Evolutionary conservation across 2,888 invertebrate species (phyloP), one percentile per base, ranked within the genome.

Genomic region (Andrena marginata): DNA sequence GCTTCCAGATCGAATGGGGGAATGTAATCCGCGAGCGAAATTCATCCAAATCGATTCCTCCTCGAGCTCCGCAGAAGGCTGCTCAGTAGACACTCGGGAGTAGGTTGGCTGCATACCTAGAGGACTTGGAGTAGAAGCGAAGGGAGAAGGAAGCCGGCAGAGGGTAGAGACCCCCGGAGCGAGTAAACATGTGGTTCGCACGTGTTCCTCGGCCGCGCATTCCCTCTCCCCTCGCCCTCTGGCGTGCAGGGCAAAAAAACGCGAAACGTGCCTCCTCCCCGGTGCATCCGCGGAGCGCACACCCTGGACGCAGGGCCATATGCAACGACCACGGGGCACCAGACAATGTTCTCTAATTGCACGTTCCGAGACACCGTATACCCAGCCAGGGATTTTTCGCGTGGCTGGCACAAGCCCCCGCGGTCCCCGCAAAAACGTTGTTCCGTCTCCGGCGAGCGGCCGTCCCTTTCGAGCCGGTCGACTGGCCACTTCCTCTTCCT

Each of bases 131-230:
- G 33, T 33, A 20, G 56, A 33, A n/a, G 51, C 42, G 60, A 65
- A 83, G 87, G 42, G 42, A 87, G 42, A 87, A 84, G 81, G 82
- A 80, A 80, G 82, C 85, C 77, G 85, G 77, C 65, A 68, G 83
- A 77, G 77, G 82, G 80, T 82, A 74, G 62, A 90, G 90, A 91
- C 89, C 89, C 83, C 81, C 82, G 82, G 82, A 82, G 69, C 74
- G 81, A 62, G 72, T n/a, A 70, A 48, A 79, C 84, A 84, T 84
- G 65, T 84, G 84, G 60, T 79, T 82, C 60, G 63, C 84, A 84
- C 84, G 84, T 84, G 84, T 84, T 73, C 62, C 64, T 54, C n/a
- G 35, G 48, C 13, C 29, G 16, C 48, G 20, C 73, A 72, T 82
- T n/a, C n/a, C 73, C 79, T 76, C 56, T 65, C 78, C 59, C 65